phyloP scores from a whole-genome alignment of 2,888 invertebrate genomes.

The Ischnura elegans region DNA sequence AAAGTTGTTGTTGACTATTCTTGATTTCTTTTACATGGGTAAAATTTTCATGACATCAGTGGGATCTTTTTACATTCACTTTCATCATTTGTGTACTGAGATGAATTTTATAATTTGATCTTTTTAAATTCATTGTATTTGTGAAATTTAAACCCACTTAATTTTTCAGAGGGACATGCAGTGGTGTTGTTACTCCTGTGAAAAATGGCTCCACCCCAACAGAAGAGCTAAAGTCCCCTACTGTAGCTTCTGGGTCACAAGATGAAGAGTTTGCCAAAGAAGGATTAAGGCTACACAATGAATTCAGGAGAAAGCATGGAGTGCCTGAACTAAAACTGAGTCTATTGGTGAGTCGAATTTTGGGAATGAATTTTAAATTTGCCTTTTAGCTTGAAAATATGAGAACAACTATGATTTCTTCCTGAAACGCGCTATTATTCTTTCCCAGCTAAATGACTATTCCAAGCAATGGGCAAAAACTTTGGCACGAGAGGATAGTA shows the following conservation, averaged over 20 bases:
- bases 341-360: conserved; percentile 77
- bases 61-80: background rate
- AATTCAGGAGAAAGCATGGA: conserved; percentile 82
- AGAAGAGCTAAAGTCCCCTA: no score
- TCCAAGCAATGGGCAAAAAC: conserved; percentile 87
- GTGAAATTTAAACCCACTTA: background rate
- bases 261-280: conserved; percentile 78
- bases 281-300: conserved; percentile 82
- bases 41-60: background rate
- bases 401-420: background rate
- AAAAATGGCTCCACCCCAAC: conserved; percentile 27
- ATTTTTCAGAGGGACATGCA: background rate
- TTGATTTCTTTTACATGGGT: no score
- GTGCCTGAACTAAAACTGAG: conserved; percentile 80
- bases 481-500: conserved; percentile 82
- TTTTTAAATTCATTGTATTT: background rate
- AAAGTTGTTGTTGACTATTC: background rate
- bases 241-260: conserved; percentile 37
- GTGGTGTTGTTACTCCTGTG: conserved; percentile 22
- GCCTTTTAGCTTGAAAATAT: background rate
- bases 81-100: no score
- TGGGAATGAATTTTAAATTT: background rate
- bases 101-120: no score
- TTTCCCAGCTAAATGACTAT: conserved; percentile 81
- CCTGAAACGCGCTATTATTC: conserved; percentile 75